Conservation (phyloP, 2,797 vertebrate species). For the Pseudomugil tenellus region DNA sequence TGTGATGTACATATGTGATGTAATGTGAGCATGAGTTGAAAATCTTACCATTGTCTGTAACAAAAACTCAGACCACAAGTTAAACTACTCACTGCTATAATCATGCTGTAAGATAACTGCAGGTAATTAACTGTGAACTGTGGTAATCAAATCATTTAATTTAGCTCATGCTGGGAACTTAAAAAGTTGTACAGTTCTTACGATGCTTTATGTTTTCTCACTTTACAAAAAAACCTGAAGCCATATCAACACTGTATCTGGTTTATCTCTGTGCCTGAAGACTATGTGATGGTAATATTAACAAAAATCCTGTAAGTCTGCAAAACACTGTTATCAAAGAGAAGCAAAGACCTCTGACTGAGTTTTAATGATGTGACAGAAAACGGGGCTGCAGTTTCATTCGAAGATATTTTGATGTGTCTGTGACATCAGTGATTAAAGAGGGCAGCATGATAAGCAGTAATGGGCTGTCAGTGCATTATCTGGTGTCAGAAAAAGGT, state of each 20-base stretch:
- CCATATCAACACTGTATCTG: not conserved
- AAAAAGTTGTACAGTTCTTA: not conserved
- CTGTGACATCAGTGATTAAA: conserved; percentile 58
- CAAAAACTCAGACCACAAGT: too few relatives aligned
- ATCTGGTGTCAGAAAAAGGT: conserved; percentile 61
- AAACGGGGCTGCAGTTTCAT: conserved; percentile 33
- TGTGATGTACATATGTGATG: too few relatives aligned
- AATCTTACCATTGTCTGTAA: too few relatives aligned
- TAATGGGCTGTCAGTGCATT: conserved; percentile 69
- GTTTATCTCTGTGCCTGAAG: not conserved
- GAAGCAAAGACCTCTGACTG: conserved; percentile 19
- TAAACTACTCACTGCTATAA: too few relatives aligned
- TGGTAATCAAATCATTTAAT: not conserved
- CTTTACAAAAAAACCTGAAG: not conserved
- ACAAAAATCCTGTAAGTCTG: conserved; percentile 22
- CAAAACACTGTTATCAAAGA: conserved; percentile 34
- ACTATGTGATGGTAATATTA: conserved; percentile 5
- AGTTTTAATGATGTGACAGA: conserved; percentile 60
- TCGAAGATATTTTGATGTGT: conserved; percentile 51
- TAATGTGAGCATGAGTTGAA: too few relatives aligned
- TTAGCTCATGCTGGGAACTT: not conserved
- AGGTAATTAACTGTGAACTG: not conserved
- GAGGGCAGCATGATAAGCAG: conserved; percentile 63
- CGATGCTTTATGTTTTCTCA: not conserved
- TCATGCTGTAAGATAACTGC: not conserved